Conservation (phyloP, 2,797 vertebrate genomes). For the Helostoma temminkii region DNA sequence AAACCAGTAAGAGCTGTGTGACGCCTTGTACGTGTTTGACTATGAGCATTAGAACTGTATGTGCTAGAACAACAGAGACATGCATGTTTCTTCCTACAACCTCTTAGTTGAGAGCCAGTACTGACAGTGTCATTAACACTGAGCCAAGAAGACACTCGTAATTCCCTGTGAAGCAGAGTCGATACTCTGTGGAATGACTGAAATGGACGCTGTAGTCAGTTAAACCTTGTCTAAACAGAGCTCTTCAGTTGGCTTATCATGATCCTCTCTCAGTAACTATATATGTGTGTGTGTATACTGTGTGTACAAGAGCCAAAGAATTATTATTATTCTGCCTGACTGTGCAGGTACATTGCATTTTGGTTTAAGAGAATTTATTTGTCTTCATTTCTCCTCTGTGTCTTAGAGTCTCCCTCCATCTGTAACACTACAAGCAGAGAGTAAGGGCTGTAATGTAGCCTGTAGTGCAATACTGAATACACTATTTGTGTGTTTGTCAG, state of each 20-base stretch:
- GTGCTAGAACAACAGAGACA: conserved; percentile 16
- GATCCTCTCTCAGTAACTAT: conserved; percentile 14
- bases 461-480: neutral
- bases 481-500: conserved; percentile 19
- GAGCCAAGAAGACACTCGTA: conserved; percentile 43
- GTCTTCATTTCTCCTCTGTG: conserved; percentile 10
- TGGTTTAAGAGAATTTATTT: conserved; percentile 30
- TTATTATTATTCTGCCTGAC: conserved; percentile 21
- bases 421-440: conserved; percentile 6
- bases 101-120: conserved; percentile 20
- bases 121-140: conserved; percentile 25
- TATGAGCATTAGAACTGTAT: neutral
- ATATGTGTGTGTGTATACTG: conserved; percentile 13
- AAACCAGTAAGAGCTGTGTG: no score
- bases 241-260: conserved; percentile 45
- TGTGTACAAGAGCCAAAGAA: conserved; percentile 16
- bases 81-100: conserved; percentile 9
- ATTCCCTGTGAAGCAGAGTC: conserved; percentile 49
- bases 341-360: conserved; percentile 23
- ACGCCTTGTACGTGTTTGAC: neutral
- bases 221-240: conserved; percentile 65
- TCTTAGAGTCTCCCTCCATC: conserved; percentile 27
- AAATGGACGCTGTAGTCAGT: conserved; percentile 49
- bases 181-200: conserved; percentile 47
- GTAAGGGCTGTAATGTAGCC: conserved; percentile 22